Percentiles rank a stretch among this genome's conserved stretches.
These are phyloP conservation scores for Hypomecis punctinalis DNA, from an alignment of 2,888 invertebrate genomes.

Conservation along the genomic window DNA sequence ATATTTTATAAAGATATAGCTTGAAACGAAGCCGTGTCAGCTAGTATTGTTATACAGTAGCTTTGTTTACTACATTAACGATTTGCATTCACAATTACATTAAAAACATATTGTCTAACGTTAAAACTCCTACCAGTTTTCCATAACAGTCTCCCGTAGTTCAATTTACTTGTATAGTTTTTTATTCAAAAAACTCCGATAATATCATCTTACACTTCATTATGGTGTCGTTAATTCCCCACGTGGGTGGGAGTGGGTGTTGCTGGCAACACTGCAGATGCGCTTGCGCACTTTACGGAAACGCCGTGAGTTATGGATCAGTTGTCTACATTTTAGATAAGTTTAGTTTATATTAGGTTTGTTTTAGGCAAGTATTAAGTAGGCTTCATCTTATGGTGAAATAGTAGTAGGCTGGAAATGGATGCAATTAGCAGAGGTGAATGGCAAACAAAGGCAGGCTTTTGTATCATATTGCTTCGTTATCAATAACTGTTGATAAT, in stretches of 20 bases:
- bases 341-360: constrained; percentile 1
- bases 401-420: too few species aligned
- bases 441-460: too few species aligned
- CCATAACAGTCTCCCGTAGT: neutral
- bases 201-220: constrained; percentile 37
- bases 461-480: too few species aligned
- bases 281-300: constrained; percentile 35
- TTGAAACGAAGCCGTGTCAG: too few species aligned
- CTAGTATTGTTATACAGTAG: too few species aligned
- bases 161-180: constrained; percentile 9
- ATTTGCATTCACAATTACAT: too few species aligned
- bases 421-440: too few species aligned
- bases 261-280: constrained; percentile 43
- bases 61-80: too few species aligned
- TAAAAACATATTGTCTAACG: neutral
- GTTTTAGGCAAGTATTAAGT: neutral
- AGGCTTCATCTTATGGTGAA: too few species aligned
- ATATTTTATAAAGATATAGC: too few species aligned
- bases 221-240: constrained; percentile 38
- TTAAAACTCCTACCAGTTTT: neutral
- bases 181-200: constrained; percentile 24
- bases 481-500: too few species aligned
- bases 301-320: constrained; percentile 24
- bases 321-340: constrained; percentile 22
- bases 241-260: constrained; percentile 42